Conservation (phyloP, 1,140 invertebrate genomes). For the Drosophila sturtevanti region DNA sequence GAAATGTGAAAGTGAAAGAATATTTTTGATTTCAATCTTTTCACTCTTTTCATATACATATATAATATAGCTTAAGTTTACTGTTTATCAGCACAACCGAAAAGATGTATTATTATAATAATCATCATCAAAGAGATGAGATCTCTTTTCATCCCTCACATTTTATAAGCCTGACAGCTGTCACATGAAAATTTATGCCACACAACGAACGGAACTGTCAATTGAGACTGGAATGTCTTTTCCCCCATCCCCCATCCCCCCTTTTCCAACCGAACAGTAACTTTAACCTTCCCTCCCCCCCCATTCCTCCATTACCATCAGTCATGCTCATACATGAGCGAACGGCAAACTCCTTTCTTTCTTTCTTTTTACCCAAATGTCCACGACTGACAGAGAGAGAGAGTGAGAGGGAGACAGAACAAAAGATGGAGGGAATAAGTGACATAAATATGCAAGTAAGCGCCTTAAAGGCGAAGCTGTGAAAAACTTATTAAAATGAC, state of each 20-base stretch:
- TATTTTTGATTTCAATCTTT: background rate
- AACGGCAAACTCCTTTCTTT: background rate
- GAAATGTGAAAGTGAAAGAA: background rate
- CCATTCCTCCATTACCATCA: background rate
- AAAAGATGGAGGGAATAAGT: conserved; percentile 21
- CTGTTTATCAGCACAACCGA: conserved; percentile 3
- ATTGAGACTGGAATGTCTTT: conserved; percentile 30
- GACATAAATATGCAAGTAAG: conserved; percentile 78
- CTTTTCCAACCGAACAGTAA: background rate
- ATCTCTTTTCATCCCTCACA: background rate
- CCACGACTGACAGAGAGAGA: background rate
- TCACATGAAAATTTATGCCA: conserved; percentile 16
- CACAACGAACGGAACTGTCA: conserved; percentile 49
- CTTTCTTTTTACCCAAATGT: background rate
- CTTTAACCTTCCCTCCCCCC: conserved; percentile 1
- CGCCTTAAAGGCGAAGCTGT: conserved; percentile 63
- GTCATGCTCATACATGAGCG: background rate
- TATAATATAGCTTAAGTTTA: background rate
- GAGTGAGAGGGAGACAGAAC: background rate
- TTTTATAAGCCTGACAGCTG: conserved; percentile 36
- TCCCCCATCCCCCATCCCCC: background rate
- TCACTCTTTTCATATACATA: background rate
- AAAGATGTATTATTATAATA: conserved; percentile 9
- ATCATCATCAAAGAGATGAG: conserved; percentile 7
- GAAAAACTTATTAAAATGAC: conserved; percentile 73